Evolutionary conservation across 1,140 invertebrate genomes (phyloP).

Genomic region (Idris sp.): DNA sequence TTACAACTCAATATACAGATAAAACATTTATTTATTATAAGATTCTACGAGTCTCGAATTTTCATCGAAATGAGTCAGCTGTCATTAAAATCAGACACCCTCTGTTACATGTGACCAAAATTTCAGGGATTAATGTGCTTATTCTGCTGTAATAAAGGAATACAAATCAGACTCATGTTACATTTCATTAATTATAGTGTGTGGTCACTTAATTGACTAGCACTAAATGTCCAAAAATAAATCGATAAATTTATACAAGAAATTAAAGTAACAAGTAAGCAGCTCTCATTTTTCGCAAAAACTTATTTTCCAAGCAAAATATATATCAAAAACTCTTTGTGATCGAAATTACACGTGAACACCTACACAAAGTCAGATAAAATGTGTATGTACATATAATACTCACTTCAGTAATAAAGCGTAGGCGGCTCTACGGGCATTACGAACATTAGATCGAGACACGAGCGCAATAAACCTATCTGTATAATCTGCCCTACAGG

Average conservation of each 20-base stretch:
- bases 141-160: constrained; percentile 64
- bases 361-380: constrained; percentile 24
- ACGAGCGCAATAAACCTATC: constrained; percentile 79
- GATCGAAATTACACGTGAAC: constrained; percentile 48
- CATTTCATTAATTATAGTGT: constrained; percentile 33
- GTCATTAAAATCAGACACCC: constrained; percentile 75
- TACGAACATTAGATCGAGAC: constrained; percentile 79
- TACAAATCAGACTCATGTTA: constrained; percentile 28
- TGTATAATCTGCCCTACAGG: constrained; percentile 79
- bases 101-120: constrained; percentile 43
- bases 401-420: constrained; percentile 62
- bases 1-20: no score
- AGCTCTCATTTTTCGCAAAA: no score
- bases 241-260: no score
- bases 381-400: constrained; percentile 52
- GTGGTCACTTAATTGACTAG: constrained; percentile 6
- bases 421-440: constrained; percentile 68
- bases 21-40: no score
- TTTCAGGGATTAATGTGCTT: constrained; percentile 59
- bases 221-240: no score
- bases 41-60: constrained; percentile 15
- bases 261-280: no score
- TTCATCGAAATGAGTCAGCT: background rate
- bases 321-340: constrained; percentile 57
- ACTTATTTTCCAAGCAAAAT: no score